Evolutionary conservation across 2,113 vertebrate genomes (phyloP).

Genomic region (Aptenodytes patagonicus): DNA sequence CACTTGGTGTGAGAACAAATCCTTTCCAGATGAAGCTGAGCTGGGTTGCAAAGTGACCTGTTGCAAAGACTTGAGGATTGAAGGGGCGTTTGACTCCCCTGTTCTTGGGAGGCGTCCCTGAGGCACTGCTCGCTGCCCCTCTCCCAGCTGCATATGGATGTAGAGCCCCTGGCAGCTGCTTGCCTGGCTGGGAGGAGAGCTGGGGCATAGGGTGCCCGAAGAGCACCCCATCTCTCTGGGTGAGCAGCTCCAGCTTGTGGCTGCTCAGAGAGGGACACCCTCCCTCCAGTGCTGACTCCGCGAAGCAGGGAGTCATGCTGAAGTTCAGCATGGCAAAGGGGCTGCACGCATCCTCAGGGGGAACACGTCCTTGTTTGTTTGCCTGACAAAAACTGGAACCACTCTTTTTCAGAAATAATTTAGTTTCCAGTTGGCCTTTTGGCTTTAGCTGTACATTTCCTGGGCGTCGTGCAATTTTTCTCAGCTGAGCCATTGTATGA

Average conservation of each 20-base stretch:
- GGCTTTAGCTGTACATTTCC: conserved; percentile 8
- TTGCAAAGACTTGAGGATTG: neutral
- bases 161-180: neutral
- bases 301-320: neutral
- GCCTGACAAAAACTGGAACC: neutral
- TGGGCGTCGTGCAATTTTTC: neutral
- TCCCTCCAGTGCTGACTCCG: accelerated
- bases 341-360: accelerated
- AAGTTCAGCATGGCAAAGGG: neutral
- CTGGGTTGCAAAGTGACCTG: neutral
- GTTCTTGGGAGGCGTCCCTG: neutral
- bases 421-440: conserved; percentile 21
- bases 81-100: accelerated
- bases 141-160: neutral
- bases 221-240: neutral
- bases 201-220: neutral
- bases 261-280: neutral
- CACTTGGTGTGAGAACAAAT: neutral
- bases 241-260: neutral
- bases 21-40: neutral
- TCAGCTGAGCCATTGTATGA: conserved; percentile 30
- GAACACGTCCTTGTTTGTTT: neutral
- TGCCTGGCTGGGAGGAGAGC: neutral
- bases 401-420: neutral
- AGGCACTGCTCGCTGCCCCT: neutral